Base-by-base conservation (phyloP, 2,113 vertebrate genomes). In the Larimichthys polyactis region DNA sequence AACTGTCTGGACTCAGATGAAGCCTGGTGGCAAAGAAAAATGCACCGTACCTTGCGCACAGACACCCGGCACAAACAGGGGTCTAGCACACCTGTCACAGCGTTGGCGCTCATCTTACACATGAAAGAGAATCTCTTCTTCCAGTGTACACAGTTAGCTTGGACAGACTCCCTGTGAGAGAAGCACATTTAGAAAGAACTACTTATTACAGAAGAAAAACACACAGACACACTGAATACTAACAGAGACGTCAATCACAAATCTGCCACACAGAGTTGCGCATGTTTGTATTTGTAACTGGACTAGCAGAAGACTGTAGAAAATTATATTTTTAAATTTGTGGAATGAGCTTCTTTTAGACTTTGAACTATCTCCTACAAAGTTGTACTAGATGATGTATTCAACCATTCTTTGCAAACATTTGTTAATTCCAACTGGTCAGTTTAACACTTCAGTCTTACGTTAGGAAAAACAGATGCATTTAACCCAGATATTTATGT, bases 71-170 rank as follows among this genome's bases (percentile, higher is more conserved):
- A 99, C 88, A 97, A 46, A 90, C 97, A 98, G 0, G 97, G 95
- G 60, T 99, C 98, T 17, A 99, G 93, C 72, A 98, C 80, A 60
- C 98, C 98, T 0, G 97, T 97, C 62, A 95, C 86, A 4, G 96
- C 96, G 22, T 93, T 98, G 64, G 97, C 97, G 40, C 96, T 98
- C 96, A 99, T 99, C 88, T 99, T 99, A 87, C 97, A 98, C 90
- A 96, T 91, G 81, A 99, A 99, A 12, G 96, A 95, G 89, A 99
- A 98, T 81, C 88, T 97, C 70, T 97, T 99, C 86, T 90, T 97
- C 98, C 98, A 99, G 84, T 78, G 95, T 10, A 99, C 98, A 88
- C 96, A 97, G 88, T 99, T 98, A 20, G 96, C 97, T 66, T 97
- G 97, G 51, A 99, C 97, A 0, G 96, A 93, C 70, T 99, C 96